Percentiles rank a stretch among this genome's conserved stretches.
phyloP scores from a whole-genome alignment of 2,888 invertebrate species.

The Gari tellinella region DNA sequence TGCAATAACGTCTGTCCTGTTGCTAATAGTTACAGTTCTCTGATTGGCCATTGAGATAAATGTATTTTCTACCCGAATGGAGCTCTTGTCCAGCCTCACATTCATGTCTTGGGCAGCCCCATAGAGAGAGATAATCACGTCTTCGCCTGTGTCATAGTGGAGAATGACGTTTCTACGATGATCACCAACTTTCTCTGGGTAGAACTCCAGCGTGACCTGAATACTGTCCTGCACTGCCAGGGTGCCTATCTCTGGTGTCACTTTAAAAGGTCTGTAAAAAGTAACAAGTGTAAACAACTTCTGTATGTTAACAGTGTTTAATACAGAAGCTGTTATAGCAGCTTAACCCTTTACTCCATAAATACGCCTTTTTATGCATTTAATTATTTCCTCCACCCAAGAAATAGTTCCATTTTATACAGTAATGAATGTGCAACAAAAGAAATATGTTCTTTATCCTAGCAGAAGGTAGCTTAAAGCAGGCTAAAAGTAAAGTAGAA shows the following conservation, averaged over 20 bases:
- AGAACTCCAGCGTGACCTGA: slow-evolving; percentile 83
- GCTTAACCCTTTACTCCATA: too few relatives aligned
- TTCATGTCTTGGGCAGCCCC: slow-evolving; percentile 83
- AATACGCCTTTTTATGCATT: too few relatives aligned
- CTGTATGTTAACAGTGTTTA: too few relatives aligned
- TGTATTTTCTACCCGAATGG: slow-evolving; percentile 83
- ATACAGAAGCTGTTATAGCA: too few relatives aligned
- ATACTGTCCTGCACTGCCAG: slow-evolving; percentile 82
- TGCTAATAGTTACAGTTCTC: slow-evolving; percentile 81
- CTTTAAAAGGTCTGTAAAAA: slow-evolving; percentile 82
- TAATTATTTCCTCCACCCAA: too few relatives aligned
- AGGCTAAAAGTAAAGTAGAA: too few relatives aligned
- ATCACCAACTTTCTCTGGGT: slow-evolving; percentile 80
- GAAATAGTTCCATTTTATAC: too few relatives aligned
- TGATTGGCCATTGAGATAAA: slow-evolving; percentile 84
- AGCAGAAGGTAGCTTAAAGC: too few relatives aligned
- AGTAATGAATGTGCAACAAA: too few relatives aligned
- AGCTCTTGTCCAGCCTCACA: slow-evolving; percentile 83
- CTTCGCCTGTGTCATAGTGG: slow-evolving; percentile 84
- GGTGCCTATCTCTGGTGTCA: slow-evolving; percentile 81
- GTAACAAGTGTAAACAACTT: neutral
- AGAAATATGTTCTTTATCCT: too few relatives aligned
- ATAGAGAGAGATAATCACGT: slow-evolving; percentile 80
- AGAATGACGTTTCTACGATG: slow-evolving; percentile 78
- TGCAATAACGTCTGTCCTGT: slow-evolving; percentile 83